Conservation (phyloP, 2,888 invertebrate genomes). For the Eristalinus sepulchralis region DNA sequence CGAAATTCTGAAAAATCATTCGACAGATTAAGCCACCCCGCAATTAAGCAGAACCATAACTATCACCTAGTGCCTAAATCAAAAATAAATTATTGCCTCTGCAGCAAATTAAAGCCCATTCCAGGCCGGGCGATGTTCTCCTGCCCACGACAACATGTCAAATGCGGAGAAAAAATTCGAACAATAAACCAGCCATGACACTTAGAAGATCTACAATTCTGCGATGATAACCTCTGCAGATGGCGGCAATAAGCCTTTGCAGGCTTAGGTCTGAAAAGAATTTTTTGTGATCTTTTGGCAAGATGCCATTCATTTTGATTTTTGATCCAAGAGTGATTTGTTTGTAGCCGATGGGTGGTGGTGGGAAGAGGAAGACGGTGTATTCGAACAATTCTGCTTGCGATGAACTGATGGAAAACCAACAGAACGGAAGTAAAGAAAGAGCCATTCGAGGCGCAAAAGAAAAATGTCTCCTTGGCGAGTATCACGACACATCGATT, state of each 20-base stretch:
- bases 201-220: not conserved
- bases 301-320: not conserved
- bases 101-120: not conserved
- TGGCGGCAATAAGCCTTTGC: not conserved
- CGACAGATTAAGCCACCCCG: not conserved
- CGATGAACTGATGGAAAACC: too few species aligned
- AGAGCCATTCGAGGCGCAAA: too few species aligned
- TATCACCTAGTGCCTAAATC: not conserved
- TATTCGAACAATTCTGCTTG: too few species aligned
- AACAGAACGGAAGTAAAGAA: too few species aligned
- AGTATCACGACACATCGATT: not conserved
- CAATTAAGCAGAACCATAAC: not conserved
- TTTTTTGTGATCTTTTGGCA: not conserved
- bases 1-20: not conserved
- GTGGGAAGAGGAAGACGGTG: too few species aligned
- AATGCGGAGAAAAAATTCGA: not conserved
- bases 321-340: not conserved
- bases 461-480: not conserved
- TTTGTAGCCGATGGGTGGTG: too few species aligned
- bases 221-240: not conserved
- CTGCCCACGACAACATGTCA: not conserved
- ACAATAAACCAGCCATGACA: not conserved
- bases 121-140: not conserved
- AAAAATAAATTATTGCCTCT: not conserved
- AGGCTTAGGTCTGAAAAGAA: not conserved